Conservation (phyloP, 2,113 vertebrate genomes). For the Tursiops truncatus region DNA sequence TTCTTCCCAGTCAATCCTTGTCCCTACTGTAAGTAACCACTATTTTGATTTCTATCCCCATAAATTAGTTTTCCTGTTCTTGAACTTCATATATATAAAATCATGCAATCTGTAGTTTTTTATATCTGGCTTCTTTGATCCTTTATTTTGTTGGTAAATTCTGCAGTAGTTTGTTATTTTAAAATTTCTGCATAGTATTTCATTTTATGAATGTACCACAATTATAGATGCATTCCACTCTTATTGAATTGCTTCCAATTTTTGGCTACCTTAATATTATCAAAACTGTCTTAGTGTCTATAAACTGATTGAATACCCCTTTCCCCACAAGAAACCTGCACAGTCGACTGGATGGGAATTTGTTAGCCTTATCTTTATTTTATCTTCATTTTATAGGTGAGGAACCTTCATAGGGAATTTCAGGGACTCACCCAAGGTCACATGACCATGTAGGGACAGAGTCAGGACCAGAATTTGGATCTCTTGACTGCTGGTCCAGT, state of each 20-base stretch:
- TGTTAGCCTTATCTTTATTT: background rate
- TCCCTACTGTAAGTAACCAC: background rate
- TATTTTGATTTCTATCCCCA: background rate
- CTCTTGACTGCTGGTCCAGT: background rate
- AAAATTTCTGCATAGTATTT: background rate
- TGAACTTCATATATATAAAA: background rate
- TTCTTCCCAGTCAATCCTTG: background rate
- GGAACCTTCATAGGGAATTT: background rate
- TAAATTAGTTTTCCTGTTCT: slow-evolving; percentile 9
- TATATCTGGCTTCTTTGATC: background rate
- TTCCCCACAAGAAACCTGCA: background rate
- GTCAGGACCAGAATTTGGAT: background rate
- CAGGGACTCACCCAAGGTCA: background rate
- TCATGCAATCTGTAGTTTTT: background rate
- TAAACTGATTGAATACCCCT: background rate
- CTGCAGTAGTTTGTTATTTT: background rate
- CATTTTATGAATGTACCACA: background rate
- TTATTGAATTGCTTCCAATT: background rate
- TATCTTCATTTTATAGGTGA: background rate
- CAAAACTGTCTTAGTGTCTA: background rate
- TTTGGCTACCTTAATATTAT: background rate
- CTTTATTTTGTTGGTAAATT: background rate
- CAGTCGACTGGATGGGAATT: background rate
- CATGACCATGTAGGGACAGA: background rate
- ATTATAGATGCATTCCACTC: background rate